Percentiles rank a stretch among this genome's conserved stretches.
Evolutionary conservation across 2,888 invertebrate species (phyloP).

Genomic region (Laothoe populi): DNA sequence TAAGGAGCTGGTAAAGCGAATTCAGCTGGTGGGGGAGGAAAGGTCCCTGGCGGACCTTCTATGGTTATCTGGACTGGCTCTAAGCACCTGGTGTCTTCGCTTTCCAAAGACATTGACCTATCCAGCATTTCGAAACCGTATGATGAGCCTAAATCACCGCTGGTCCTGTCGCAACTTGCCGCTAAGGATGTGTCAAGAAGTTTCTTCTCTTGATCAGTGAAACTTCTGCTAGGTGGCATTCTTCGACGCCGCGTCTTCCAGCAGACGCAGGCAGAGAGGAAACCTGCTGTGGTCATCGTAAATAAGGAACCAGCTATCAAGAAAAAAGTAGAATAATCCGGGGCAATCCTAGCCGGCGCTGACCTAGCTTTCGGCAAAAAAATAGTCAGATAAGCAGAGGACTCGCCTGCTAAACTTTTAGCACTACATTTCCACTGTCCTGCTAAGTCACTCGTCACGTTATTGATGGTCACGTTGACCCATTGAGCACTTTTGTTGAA

Average conservation of each 20-base stretch:
- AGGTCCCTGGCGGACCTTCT: slow-evolving; percentile 77
- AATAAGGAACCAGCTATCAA: slow-evolving; percentile 89
- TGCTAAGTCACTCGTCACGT: slow-evolving; percentile 92
- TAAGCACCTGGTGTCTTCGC: slow-evolving; percentile 78
- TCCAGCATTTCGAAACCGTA: slow-evolving; percentile 83
- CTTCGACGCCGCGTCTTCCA: slow-evolving; percentile 90
- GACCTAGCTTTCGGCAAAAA: slow-evolving; percentile 85
- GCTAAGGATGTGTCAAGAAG: slow-evolving; percentile 90
- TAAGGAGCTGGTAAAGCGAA: slow-evolving; percentile 79
- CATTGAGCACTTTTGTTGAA: slow-evolving; percentile 85
- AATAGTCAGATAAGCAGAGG: slow-evolving; percentile 85
- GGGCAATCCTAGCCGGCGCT: slow-evolving; percentile 90
- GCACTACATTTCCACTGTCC: slow-evolving; percentile 94
- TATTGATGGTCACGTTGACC: slow-evolving; percentile 93
- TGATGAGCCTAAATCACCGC: slow-evolving; percentile 85
- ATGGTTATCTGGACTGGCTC: slow-evolving; percentile 87
- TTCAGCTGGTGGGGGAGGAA: slow-evolving; percentile 77
- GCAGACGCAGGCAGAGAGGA: slow-evolving; percentile 76
- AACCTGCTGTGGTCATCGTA: slow-evolving; percentile 87
- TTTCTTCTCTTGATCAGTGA: slow-evolving; percentile 95
- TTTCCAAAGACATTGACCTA: slow-evolving; percentile 76
- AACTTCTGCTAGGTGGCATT: slow-evolving; percentile 87
- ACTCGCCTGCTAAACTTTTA: slow-evolving; percentile 87
- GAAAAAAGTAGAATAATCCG: slow-evolving; percentile 89
- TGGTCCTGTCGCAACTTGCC: slow-evolving; percentile 87